Percentiles rank a stretch among this genome's conserved stretches.
Evolutionary conservation across 2,888 invertebrate species (phyloP).

Genomic region (Dendrolimus pini): DNA sequence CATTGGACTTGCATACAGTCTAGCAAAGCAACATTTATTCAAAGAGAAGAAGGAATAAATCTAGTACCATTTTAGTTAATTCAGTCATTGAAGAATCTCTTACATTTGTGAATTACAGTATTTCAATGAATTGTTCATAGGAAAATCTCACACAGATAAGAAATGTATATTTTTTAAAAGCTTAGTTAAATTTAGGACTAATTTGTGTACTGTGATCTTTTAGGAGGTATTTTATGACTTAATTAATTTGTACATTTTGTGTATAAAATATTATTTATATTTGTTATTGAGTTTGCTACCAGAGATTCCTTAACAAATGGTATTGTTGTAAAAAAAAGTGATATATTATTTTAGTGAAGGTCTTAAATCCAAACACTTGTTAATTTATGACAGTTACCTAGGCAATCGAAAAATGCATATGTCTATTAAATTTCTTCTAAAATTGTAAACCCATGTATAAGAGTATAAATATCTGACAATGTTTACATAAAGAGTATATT

Average conservation of each 20-base stretch:
- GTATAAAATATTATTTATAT: constrained; percentile 11
- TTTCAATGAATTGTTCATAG: too few species aligned
- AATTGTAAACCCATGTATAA: too few species aligned
- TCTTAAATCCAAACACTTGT: too few species aligned
- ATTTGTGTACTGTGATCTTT: constrained; percentile 43
- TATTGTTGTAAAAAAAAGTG: too few species aligned
- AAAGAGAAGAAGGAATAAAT: constrained; percentile 47
- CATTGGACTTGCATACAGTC: constrained; percentile 82
- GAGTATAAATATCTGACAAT: too few species aligned
- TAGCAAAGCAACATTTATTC: constrained; percentile 74
- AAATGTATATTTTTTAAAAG: not conserved
- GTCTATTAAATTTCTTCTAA: too few species aligned
- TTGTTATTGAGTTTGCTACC: constrained; percentile 12
- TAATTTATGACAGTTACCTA: too few species aligned
- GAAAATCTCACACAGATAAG: not conserved
- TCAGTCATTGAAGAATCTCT: constrained; percentile 7
- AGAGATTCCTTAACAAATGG: not conserved
- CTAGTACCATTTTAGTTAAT: not conserved
- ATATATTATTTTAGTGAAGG: too few species aligned
- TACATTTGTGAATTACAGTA: not conserved
- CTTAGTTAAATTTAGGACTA: constrained; percentile 17
- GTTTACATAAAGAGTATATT: too few species aligned
- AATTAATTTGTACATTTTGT: constrained; percentile 8
- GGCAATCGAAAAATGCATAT: too few species aligned
- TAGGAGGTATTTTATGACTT: constrained; percentile 31